Base-by-base conservation (phyloP, 2,888 invertebrate genomes). In the Deilephila elpenor region DNA sequence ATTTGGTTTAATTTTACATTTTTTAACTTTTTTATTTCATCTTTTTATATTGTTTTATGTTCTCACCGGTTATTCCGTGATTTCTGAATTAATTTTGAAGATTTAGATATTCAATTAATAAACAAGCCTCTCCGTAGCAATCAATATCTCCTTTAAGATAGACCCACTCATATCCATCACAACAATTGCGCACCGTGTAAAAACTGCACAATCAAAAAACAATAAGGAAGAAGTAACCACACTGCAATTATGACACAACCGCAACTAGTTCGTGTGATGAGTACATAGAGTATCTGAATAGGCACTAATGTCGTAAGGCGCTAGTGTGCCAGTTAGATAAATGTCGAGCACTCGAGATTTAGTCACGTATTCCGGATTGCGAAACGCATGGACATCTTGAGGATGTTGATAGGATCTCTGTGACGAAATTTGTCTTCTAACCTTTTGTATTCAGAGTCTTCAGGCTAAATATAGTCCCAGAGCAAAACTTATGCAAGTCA, bases 321-420 rank as follows among this genome's bases (percentile, higher is more conserved):
- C 67, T 19, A 62, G 67, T 67, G 67, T 67, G 67, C 67, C 51
- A 67, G 51, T 67, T 67, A 67, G 67, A 67, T 67, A 67, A 67
- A 67, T 67, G 51, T 67, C 67, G 67, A 67, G 67, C 67, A 51
- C 51, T 51, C 20, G 67, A 67, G 67, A 67, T 67, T 25, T 51
- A 67, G 51, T 51, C 67, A 67, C 64, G 67, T 67, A 67, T 67
- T 67, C 51, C 67, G 67, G 67, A 67, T 37, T 62, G 62, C 62
- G 44, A 67, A 44, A 25, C 17, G 67, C 37, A 20, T 67, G 67
- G 67, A 67, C 67, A 67, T 67, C 67, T 67, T 67, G 67, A 67
- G 67, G 67, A 67, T 51, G 51, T 25, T n/a, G 56, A 56, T 67
- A 67, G 67, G 67, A 25, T 51, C 20, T 51, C 20, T 20, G 14